These are phyloP conservation scores for Silurus aristotelis DNA, from an alignment of 2,797 vertebrate genomes.

Conservation along the genomic window DNA sequence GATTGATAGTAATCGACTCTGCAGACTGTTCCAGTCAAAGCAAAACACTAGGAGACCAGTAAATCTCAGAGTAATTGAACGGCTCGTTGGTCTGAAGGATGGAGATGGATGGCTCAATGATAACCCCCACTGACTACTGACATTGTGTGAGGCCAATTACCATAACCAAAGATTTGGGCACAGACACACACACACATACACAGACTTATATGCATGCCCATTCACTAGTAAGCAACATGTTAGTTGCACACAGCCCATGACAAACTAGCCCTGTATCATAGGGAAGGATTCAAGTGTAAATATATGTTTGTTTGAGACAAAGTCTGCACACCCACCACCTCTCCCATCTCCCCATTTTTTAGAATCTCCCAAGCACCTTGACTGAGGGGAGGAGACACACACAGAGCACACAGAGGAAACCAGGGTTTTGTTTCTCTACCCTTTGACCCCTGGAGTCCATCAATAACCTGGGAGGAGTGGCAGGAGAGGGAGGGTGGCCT, in stretches of 20 bases:
- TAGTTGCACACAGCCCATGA: constrained; percentile 2
- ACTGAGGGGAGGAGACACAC: constrained; percentile 50
- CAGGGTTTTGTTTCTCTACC: constrained; percentile 68
- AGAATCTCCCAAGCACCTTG: constrained; percentile 60
- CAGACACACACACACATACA: constrained; percentile 19
- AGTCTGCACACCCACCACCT: constrained; percentile 21
- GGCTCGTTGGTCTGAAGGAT: constrained; percentile 56
- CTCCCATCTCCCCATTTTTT: constrained; percentile 30
- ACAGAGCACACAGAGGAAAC: constrained; percentile 56
- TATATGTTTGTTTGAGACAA: constrained; percentile 17
- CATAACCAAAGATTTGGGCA: constrained; percentile 66
- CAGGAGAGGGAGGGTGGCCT: constrained; percentile 55
- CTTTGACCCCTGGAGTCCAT: constrained; percentile 71
- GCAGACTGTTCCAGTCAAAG: constrained; percentile 49
- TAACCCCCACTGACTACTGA: constrained; percentile 64
- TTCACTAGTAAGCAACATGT: neutral
- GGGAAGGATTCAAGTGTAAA: constrained; percentile 25
- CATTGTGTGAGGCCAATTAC: constrained; percentile 71
- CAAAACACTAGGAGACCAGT: constrained; percentile 53
- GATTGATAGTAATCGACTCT: constrained; percentile 56
- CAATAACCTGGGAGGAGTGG: constrained; percentile 67
- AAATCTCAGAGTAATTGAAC: constrained; percentile 59
- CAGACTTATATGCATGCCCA: neutral
- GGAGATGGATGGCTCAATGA: constrained; percentile 69
- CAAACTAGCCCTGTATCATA: constrained; percentile 62